Conservation (phyloP, 2,888 invertebrate species). For the Eledone cirrhosa region DNA sequence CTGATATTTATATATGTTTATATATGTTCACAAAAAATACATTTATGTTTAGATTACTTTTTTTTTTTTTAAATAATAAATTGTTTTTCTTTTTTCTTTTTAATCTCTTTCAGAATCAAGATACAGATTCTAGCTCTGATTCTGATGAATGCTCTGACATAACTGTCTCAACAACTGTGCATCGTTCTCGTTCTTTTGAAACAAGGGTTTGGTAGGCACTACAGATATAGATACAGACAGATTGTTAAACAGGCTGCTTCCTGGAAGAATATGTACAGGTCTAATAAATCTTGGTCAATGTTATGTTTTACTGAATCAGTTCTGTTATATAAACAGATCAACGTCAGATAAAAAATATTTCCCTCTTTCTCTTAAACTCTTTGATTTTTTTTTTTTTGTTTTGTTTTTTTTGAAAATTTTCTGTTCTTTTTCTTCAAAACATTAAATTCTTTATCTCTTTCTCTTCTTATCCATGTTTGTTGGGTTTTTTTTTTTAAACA, state of each 20-base stretch:
- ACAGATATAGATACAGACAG: not conserved
- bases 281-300: not conserved
- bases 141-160: slow-evolving; percentile 59
- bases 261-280: not conserved
- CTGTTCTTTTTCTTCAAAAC: too few relatives aligned
- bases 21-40: not conserved
- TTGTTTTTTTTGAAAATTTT: too few relatives aligned
- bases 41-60: not conserved
- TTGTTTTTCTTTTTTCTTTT: slow-evolving; percentile 31
- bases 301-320: not conserved
- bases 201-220: slow-evolving; percentile 38
- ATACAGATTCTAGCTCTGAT: slow-evolving; percentile 56
- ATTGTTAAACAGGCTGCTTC: not conserved
- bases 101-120: slow-evolving; percentile 46
- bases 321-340: not conserved
- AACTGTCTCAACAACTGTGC: slow-evolving; percentile 54
- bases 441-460: too few relatives aligned
- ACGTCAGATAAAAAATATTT: not conserved
- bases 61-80: not conserved
- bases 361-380: not conserved
- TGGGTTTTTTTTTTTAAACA: too few relatives aligned
- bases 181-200: slow-evolving; percentile 48
- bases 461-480: too few relatives aligned
- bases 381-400: too few relatives aligned
- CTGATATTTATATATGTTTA: not conserved